These are phyloP conservation scores for Reticulitermes speratus DNA, from an alignment of 1,140 invertebrate species.

Conservation along the genomic window DNA sequence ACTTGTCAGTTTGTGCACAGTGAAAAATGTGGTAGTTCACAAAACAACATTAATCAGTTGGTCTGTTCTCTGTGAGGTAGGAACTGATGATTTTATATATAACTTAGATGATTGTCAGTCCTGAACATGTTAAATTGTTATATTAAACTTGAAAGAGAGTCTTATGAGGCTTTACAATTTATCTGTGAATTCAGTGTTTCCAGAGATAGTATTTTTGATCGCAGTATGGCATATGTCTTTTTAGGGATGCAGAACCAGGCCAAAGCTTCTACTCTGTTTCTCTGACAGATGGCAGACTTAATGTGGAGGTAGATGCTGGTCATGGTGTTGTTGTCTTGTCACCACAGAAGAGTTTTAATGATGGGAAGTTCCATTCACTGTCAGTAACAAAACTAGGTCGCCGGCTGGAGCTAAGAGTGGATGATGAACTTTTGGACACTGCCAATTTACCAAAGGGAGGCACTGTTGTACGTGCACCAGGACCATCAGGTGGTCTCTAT, in stretches of 20 bases:
- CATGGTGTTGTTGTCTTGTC: slow-evolving; percentile 56
- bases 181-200: too few relatives aligned
- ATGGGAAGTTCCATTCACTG: slow-evolving; percentile 51
- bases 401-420: slow-evolving; percentile 63
- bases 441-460: slow-evolving; percentile 55
- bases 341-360: slow-evolving; percentile 44
- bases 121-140: too few relatives aligned
- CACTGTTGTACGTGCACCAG: slow-evolving; percentile 53
- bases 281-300: slow-evolving; percentile 62
- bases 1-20: too few relatives aligned
- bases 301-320: slow-evolving; percentile 67
- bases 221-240: not conserved
- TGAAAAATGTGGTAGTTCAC: too few relatives aligned
- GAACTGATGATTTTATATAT: too few relatives aligned
- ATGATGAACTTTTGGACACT: slow-evolving; percentile 60
- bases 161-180: too few relatives aligned
- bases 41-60: too few relatives aligned
- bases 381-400: slow-evolving; percentile 52
- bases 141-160: too few relatives aligned
- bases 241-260: not conserved
- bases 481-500: slow-evolving; percentile 52
- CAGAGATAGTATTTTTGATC: too few relatives aligned
- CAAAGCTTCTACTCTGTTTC: slow-evolving; percentile 66
- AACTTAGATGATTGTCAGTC: too few relatives aligned
- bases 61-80: too few relatives aligned